Percentiles rank a stretch among this genome's conserved stretches.
Conservation (phyloP, 2,888 invertebrate species). For the Elmis aenea region DNA sequence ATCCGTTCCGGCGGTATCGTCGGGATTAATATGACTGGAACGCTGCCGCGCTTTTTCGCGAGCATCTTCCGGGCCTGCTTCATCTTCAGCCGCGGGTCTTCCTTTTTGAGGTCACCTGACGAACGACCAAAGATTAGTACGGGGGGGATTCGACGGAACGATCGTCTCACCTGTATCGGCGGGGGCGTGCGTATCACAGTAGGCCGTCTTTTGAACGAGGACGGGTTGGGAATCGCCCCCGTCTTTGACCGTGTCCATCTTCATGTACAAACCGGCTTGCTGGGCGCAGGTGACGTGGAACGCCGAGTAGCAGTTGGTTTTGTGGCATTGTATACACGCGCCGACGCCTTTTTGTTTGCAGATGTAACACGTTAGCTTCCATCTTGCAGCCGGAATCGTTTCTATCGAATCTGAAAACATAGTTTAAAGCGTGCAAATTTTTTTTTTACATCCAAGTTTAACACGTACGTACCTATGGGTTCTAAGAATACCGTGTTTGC, state of each 20-base stretch:
- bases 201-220: slow-evolving; percentile 91
- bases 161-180: slow-evolving; percentile 48
- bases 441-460: not conserved
- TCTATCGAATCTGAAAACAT: slow-evolving; percentile 76
- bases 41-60: slow-evolving; percentile 77
- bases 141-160: no score
- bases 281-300: slow-evolving; percentile 99
- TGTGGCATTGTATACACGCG: slow-evolving; percentile 97
- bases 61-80: slow-evolving; percentile 81
- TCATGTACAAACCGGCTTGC: slow-evolving; percentile 91
- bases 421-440: slow-evolving; percentile 1
- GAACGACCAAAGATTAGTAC: no score
- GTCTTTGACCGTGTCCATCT: slow-evolving; percentile 85
- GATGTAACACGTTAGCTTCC: slow-evolving; percentile 95
- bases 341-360: slow-evolving; percentile 91
- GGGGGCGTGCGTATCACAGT: slow-evolving; percentile 91
- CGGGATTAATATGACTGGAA: slow-evolving; percentile 89
- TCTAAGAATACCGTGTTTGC: slow-evolving; percentile 97
- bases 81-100: slow-evolving; percentile 75
- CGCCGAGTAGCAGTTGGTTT: slow-evolving; percentile 92
- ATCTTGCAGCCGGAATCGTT: slow-evolving; percentile 91
- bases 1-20: slow-evolving; percentile 86
- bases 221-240: slow-evolving; percentile 57
- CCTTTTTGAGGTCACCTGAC: no score
- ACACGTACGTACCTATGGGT: slow-evolving; percentile 67